Percentiles rank a stretch among this genome's conserved stretches.
These are phyloP conservation scores for Dryobota labecula DNA, from an alignment of 2,888 invertebrate genomes.

Conservation along the genomic window DNA sequence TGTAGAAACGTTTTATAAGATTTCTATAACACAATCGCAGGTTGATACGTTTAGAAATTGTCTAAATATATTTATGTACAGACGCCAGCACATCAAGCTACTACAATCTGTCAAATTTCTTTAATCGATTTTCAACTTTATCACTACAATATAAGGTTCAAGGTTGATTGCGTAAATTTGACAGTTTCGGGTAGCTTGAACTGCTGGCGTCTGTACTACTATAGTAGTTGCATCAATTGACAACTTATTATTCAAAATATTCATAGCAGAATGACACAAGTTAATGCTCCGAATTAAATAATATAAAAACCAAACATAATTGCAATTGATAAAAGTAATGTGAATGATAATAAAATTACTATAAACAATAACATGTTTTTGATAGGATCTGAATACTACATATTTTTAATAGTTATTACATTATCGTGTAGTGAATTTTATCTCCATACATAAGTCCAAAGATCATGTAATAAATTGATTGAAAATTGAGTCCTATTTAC, in stretches of 20 bases:
- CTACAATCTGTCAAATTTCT: too few species aligned
- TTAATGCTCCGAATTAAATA: background rate
- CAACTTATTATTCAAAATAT: background rate
- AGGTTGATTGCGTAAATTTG: too few species aligned
- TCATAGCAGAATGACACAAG: background rate
- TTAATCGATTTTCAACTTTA: too few species aligned
- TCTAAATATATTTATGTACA: too few species aligned
- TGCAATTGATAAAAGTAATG: conserved; percentile 8
- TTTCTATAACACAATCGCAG: background rate
- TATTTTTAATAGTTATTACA: conserved; percentile 34
- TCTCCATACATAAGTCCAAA: conserved; percentile 20
- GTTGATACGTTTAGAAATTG: background rate
- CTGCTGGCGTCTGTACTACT: too few species aligned
- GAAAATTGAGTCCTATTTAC: conserved; percentile 26
- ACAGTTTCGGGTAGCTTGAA: too few species aligned
- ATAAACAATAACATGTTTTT: conserved; percentile 51
- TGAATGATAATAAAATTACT: conserved; percentile 9
- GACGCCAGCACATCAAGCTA: too few species aligned
- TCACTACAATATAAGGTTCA: too few species aligned
- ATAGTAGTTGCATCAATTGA: background rate
- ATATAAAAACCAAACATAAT: background rate
- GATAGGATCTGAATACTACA: conserved; percentile 19
- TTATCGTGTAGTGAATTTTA: conserved; percentile 33
- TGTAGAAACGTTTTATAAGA: background rate
- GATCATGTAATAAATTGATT: conserved; percentile 41